Evolutionary conservation across 35 echinoderm and acorn worm species (phyloP), one percentile per base, ranked within the genome.

Genomic region (Stichopus chloronotus): DNA sequence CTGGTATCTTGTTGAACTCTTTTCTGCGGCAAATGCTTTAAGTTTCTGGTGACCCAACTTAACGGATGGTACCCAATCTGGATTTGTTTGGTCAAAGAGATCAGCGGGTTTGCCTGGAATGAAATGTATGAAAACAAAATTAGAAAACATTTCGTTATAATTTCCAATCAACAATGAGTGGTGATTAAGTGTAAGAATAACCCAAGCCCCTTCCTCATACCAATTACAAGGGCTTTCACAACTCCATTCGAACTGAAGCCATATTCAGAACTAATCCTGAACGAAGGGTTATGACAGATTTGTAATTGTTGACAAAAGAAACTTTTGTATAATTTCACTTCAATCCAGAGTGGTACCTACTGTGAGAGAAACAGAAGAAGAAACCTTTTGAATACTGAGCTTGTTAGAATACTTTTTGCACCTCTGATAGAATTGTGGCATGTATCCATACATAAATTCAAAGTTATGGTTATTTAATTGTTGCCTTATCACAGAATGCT

Each of bases 31-130:
- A 43, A n/a, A n/a, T n/a, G n/a, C n/a, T n/a, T 78, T 78, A n/a
- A 57, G 30, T 55, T 86, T 86, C 30, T 86, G 52, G 43, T 86
- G 83, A 20, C 83, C 83, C 57, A 16, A 16, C 20, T 86, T 86
- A n/a, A 30, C n/a, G 57, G 83, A 57, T 86, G 83, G 83, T 8
- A 59, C 83, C 83, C 83, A 55, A 59, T 56, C 83, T 57, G 57
- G 53, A 86, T 55, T 57, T 25, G 12, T 59, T 5, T 30, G 22
- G 57, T 86, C 83, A 86, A 54, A 86, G 30, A 86, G 83, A 22
- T 20, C n/a, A 86, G 53, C n/a, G 10, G 83, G 83, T 53, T 86
- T 59, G 57, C 30, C 0, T 57, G 83, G 7, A 86, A 43, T 43
- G 57, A 86, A 86, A 59, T 86, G 19, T 54, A 86, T 21, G 52